Conservation (phyloP, 2,797 vertebrate genomes). For the Novumbra hubbsi region DNA sequence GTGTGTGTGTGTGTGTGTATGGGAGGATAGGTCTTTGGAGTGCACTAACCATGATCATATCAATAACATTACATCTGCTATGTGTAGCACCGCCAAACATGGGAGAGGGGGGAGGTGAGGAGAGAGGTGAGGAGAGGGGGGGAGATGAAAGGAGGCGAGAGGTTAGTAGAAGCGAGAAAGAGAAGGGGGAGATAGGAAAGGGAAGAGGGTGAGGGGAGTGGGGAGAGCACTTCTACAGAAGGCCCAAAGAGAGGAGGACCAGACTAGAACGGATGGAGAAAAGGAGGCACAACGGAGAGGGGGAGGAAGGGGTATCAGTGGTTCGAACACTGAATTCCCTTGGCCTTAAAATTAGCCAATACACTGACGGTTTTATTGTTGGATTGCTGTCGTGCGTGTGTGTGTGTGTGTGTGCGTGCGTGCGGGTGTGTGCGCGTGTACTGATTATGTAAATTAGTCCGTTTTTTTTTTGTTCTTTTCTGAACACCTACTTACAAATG, state of each 20-base stretch:
- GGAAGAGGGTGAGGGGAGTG: neutral
- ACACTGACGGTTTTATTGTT: neutral
- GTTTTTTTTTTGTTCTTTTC: no score
- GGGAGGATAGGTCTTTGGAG: constrained; percentile 59
- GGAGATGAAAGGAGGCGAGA: neutral
- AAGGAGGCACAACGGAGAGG: neutral
- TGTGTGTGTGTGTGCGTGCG: no score
- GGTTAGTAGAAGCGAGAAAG: neutral
- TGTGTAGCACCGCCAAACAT: neutral
- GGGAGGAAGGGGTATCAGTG: neutral
- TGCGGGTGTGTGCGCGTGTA: no score
- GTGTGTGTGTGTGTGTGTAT: constrained; percentile 33
- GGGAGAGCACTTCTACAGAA: no score
- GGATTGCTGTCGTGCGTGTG: neutral
- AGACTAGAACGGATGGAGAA: neutral
- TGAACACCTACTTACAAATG: neutral
- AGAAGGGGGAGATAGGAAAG: neutral
- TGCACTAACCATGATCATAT: constrained; percentile 67
- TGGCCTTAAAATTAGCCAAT: neutral
- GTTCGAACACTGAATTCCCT: constrained; percentile 5
- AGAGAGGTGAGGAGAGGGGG: neutral
- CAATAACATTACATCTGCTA: constrained; percentile 66
- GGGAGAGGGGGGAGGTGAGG: neutral
- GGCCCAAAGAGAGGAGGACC: neutral
- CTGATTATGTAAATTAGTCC: no score